Evolutionary conservation across 2,113 vertebrate genomes (phyloP).

Genomic region (Boulengerochromis microlepis): DNA sequence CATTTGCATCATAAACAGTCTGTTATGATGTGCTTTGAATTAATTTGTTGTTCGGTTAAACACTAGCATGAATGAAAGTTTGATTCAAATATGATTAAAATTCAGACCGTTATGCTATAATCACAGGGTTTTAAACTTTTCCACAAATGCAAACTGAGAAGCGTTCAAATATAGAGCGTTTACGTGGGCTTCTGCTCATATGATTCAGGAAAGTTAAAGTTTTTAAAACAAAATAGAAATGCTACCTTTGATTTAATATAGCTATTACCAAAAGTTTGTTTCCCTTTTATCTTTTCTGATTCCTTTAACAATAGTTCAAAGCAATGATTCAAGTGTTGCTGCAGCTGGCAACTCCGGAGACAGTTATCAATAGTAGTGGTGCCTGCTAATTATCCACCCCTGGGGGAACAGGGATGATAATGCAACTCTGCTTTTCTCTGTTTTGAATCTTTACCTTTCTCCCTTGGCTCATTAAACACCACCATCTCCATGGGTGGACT

Average conservation of each 20-base stretch:
- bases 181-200: neutral
- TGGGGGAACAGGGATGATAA: constrained; percentile 7
- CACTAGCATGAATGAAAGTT: neutral
- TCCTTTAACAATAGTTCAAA: constrained; percentile 23
- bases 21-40: constrained; percentile 46
- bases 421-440: constrained; percentile 5
- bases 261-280: neutral
- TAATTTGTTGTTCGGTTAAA: constrained; percentile 42
- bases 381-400: constrained; percentile 48
- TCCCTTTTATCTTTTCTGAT: neutral
- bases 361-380: constrained; percentile 10
- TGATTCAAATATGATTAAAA: constrained; percentile 6
- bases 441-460: constrained; percentile 36
- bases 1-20: constrained; percentile 64
- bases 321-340: constrained; percentile 13
- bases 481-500: constrained; percentile 26
- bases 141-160: neutral
- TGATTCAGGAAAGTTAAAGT: neutral
- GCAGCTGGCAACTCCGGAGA: constrained; percentile 7
- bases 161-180: neutral
- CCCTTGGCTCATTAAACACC: constrained; percentile 48
- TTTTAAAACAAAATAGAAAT: neutral
- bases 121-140: neutral
- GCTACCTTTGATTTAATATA: neutral
- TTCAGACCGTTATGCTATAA: constrained; percentile 10